Evolutionary conservation across 2,113 vertebrate genomes (phyloP).

Genomic region (Ursus arctos): DNA sequence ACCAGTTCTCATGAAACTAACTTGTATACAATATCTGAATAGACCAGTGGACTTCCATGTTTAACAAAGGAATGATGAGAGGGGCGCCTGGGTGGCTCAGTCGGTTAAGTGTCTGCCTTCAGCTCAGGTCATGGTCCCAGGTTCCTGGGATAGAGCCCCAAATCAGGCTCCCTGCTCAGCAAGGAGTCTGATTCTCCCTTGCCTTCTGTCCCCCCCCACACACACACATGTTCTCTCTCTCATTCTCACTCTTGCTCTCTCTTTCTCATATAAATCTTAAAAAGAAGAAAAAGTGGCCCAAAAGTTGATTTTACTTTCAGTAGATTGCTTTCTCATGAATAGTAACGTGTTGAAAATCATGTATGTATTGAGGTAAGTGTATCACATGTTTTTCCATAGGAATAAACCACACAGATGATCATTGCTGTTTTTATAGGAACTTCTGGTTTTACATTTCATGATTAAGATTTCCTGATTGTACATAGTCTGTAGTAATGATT

Average conservation of each 20-base stretch:
- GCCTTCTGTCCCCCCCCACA: no score
- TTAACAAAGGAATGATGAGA: slow-evolving; percentile 33
- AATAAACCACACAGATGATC: slow-evolving; percentile 44
- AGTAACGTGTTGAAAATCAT: slow-evolving; percentile 12
- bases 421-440: neutral
- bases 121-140: neutral
- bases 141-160: neutral
- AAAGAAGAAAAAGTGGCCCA: neutral
- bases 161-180: neutral
- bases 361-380: neutral
- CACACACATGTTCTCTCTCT: neutral
- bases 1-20: neutral
- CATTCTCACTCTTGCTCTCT: no score
- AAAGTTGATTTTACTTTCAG: slow-evolving; percentile 41
- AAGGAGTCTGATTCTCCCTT: no score
- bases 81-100: neutral
- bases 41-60: neutral
- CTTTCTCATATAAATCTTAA: neutral
- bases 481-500: neutral
- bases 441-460: slow-evolving; percentile 22
- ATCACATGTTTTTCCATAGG: slow-evolving; percentile 23
- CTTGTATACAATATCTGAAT: slow-evolving; percentile 32
- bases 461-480: neutral
- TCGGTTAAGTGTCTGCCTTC: neutral
- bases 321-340: slow-evolving; percentile 18